These are phyloP conservation scores for Aphelenchoides besseyi DNA, from an alignment of 1,140 invertebrate species.

Conservation along the genomic window DNA sequence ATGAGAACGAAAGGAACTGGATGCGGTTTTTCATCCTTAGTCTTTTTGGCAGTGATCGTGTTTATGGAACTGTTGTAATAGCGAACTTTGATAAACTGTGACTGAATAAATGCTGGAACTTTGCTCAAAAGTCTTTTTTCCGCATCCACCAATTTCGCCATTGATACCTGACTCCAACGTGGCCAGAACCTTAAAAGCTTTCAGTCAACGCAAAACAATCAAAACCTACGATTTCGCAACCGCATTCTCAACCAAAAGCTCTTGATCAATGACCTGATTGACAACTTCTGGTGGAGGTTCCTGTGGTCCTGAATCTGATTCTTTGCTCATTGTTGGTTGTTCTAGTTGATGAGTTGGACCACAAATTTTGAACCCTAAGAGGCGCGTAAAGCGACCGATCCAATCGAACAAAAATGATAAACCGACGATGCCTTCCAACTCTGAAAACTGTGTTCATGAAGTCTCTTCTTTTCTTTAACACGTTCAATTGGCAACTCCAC, in stretches of 20 bases:
- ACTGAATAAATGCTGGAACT: slow-evolving; percentile 17
- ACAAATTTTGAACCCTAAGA: background rate
- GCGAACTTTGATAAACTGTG: slow-evolving; percentile 26
- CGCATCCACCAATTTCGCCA: slow-evolving; percentile 26
- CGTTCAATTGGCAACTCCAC: too few species aligned
- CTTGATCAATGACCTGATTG: background rate
- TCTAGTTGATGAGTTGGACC: too few species aligned
- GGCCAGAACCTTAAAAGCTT: background rate
- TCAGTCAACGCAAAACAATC: background rate
- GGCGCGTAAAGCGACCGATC: too few species aligned
- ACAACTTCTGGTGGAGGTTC: background rate
- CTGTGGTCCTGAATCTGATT: background rate
- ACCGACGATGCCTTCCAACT: too few species aligned
- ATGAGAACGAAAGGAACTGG: slow-evolving; percentile 78
- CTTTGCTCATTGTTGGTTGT: background rate
- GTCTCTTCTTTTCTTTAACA: too few species aligned
- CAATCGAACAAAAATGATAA: too few species aligned
- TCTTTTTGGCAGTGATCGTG: slow-evolving; percentile 43
- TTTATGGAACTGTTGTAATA: slow-evolving; percentile 39
- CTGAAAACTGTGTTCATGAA: too few species aligned
- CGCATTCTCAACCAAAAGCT: background rate
- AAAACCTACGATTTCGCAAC: background rate
- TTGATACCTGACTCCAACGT: background rate
- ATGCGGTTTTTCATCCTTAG: slow-evolving; percentile 14
- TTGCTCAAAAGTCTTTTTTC: slow-evolving; percentile 28